Conservation (phyloP, 1,140 invertebrate species). For the Centruroides vittatus region DNA sequence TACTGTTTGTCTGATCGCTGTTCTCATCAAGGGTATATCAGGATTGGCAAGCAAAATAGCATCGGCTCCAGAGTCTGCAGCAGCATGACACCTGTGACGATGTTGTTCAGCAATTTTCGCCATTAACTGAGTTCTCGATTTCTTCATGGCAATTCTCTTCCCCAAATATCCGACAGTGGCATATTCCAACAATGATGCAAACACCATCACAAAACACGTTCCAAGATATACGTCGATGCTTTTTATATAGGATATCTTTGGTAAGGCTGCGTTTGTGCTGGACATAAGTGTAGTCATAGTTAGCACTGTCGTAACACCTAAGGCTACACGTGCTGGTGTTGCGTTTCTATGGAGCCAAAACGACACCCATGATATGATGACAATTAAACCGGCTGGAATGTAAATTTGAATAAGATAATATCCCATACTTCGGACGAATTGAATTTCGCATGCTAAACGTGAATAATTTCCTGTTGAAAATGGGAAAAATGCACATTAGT, state of each 20-base stretch:
- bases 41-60: slow-evolving; percentile 1
- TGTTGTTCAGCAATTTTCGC: slow-evolving; percentile 73
- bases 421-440: slow-evolving; percentile 33
- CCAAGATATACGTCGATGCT: slow-evolving; percentile 36
- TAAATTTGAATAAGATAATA: slow-evolving; percentile 43
- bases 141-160: slow-evolving; percentile 87
- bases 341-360: slow-evolving; percentile 35
- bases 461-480: slow-evolving; percentile 33
- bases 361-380: slow-evolving; percentile 37
- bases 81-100: slow-evolving; percentile 3
- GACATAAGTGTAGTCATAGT: slow-evolving; percentile 41
- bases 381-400: slow-evolving; percentile 36
- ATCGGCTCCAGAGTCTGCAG: neutral
- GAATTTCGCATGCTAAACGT: slow-evolving; percentile 32
- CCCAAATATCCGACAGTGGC: slow-evolving; percentile 91
- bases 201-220: slow-evolving; percentile 32
- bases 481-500: neutral
- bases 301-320: slow-evolving; percentile 38
- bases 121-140: slow-evolving; percentile 69
- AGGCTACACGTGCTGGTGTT: slow-evolving; percentile 33
- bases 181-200: slow-evolving; percentile 46
- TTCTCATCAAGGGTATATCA: slow-evolving; percentile 6
- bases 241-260: slow-evolving; percentile 38
- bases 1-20: slow-evolving; percentile 3
- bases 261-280: slow-evolving; percentile 36